Conservation (phyloP, 2,888 invertebrate genomes). For the Xylota segnis region DNA sequence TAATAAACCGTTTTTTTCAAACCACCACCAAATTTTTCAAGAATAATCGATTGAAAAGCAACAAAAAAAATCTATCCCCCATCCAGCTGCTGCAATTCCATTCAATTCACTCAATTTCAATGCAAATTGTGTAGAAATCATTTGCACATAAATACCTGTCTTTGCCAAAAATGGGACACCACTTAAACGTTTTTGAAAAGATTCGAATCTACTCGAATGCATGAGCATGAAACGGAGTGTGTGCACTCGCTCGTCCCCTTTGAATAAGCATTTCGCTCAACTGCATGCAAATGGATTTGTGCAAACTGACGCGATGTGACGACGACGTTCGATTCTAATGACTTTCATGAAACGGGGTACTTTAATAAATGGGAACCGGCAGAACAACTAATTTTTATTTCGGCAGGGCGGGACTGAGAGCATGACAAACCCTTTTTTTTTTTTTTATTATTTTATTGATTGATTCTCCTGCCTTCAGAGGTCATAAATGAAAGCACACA, state of each 20-base stretch:
- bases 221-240: constrained; percentile 39
- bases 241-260: constrained; percentile 8
- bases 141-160: constrained; percentile 55
- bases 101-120: constrained; percentile 56
- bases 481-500: neutral
- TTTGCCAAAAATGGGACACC: constrained; percentile 67
- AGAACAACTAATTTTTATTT: constrained; percentile 13
- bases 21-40: neutral
- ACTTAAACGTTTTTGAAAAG: constrained; percentile 67
- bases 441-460: constrained; percentile 34
- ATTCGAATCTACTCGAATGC: constrained; percentile 61
- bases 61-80: constrained; percentile 9
- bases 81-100: constrained; percentile 13
- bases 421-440: neutral
- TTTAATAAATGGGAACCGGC: constrained; percentile 29
- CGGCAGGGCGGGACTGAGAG: neutral
- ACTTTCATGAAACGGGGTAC: constrained; percentile 38
- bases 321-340: constrained; percentile 43
- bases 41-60: constrained; percentile 34
- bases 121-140: constrained; percentile 63
- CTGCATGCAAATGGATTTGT: constrained; percentile 57
- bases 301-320: constrained; percentile 26
- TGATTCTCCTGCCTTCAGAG: constrained; percentile 3
- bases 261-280: constrained; percentile 48
- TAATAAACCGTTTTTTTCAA: neutral